A percentile compares a stretch with the other conserved stretches of the same genome.
Evolutionary conservation across 2,113 vertebrate species (phyloP).

Genomic region (Actinemys pallida): DNA sequence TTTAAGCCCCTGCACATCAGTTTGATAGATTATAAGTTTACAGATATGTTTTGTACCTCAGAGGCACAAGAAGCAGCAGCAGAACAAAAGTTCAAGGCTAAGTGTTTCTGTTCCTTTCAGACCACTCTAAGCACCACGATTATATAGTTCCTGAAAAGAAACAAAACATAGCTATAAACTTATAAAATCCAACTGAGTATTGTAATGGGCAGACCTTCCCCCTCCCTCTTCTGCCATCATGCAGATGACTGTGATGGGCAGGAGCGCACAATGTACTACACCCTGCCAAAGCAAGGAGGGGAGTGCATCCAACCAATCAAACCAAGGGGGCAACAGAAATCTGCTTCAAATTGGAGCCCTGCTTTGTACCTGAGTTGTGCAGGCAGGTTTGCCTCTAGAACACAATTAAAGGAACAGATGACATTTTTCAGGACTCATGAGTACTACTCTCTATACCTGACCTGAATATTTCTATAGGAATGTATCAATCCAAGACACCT

Average conservation of each 20-base stretch:
- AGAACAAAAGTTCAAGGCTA: conserved; percentile 78
- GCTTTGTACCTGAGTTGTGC: neutral
- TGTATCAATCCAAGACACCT: neutral
- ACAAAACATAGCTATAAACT: conserved; percentile 72
- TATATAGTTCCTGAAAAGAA: conserved; percentile 71
- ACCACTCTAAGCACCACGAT: conserved; percentile 72
- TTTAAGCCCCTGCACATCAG: conserved; percentile 7
- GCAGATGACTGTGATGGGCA: rapidly evolving
- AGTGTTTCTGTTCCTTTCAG: conserved; percentile 78
- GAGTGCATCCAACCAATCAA: neutral
- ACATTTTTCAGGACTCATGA: neutral
- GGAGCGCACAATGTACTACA: rapidly evolving
- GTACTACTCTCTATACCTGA: neutral
- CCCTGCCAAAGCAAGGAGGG: neutral
- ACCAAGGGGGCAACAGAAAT: neutral
- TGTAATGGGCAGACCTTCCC: neutral
- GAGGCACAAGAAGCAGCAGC: conserved; percentile 70
- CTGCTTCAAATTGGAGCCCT: neutral
- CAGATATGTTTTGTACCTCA: conserved; percentile 74
- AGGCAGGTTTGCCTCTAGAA: neutral
- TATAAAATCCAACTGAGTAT: conserved; percentile 56
- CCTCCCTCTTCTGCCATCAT: conserved; percentile 11
- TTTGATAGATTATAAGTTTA: conserved; percentile 69
- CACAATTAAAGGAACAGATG: neutral
- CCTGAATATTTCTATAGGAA: neutral